Conservation (phyloP, 2,797 vertebrate species). For the Yasuhikotakia modesta region DNA sequence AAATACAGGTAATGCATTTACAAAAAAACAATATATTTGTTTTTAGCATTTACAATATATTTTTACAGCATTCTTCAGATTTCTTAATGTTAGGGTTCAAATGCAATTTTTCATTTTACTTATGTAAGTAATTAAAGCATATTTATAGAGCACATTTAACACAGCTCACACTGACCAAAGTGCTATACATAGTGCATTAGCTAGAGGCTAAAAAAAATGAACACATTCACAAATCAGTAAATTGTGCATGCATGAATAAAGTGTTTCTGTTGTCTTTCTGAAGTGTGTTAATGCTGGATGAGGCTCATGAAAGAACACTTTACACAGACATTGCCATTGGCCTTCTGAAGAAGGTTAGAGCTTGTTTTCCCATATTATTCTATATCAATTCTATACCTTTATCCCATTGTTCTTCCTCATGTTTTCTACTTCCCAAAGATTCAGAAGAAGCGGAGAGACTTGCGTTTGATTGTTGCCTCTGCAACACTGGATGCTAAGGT, state of each 20-base stretch:
- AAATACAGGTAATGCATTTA: conserved; percentile 86
- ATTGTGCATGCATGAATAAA: too few relatives aligned
- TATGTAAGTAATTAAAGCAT: too few relatives aligned
- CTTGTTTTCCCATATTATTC: background rate
- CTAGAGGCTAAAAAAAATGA: too few relatives aligned
- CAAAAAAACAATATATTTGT: too few relatives aligned
- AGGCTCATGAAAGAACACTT: conserved; percentile 95
- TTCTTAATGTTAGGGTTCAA: too few relatives aligned
- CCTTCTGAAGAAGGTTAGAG: conserved; percentile 91
- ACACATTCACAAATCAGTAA: too few relatives aligned
- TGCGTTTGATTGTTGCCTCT: conserved; percentile 93
- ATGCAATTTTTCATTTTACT: too few relatives aligned
- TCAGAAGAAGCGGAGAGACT: conserved; percentile 94
- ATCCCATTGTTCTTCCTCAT: background rate
- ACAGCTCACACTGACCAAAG: too few relatives aligned
- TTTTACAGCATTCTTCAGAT: too few relatives aligned
- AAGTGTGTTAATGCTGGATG: conserved; percentile 94
- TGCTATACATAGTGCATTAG: too few relatives aligned
- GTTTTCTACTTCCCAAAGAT: conserved; percentile 73
- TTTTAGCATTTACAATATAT: too few relatives aligned
- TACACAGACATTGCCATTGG: conserved; percentile 98
- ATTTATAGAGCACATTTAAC: too few relatives aligned
- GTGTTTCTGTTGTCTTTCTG: conserved; percentile 42
- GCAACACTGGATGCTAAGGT: conserved; percentile 98
- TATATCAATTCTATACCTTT: background rate